Percentiles rank a stretch among this genome's conserved stretches.
Conservation (phyloP, 2,797 vertebrate genomes). For the Hydrolagus colliei region DNA sequence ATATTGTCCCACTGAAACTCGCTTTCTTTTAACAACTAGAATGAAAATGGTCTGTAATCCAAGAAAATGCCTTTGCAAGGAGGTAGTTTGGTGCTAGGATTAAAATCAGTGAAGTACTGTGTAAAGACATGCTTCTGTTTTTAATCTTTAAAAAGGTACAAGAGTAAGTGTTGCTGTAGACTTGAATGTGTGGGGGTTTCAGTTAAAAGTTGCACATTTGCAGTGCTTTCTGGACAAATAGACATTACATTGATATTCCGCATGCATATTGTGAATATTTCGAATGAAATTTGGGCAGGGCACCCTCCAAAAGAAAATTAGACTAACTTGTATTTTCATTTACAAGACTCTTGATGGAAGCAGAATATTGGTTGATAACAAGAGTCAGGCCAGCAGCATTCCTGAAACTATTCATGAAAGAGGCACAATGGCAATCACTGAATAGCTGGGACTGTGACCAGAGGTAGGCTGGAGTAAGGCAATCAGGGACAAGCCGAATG, state of each 20-base stretch:
- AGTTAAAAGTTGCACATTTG: not conserved
- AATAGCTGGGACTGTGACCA: not conserved
- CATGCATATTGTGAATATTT: not conserved
- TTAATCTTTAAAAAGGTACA: not conserved
- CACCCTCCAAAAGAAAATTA: not conserved
- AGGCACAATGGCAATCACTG: not conserved
- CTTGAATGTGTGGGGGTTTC: not conserved
- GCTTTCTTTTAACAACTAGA: slow-evolving; percentile 14
- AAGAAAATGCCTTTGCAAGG: slow-evolving; percentile 3
- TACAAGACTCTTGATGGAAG: too few relatives aligned
- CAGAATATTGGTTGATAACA: too few relatives aligned
- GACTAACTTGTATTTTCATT: not conserved
- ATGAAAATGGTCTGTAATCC: not conserved
- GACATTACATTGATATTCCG: not conserved
- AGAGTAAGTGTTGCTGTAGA: not conserved
- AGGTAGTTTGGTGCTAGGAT: not conserved
- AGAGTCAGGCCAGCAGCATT: not conserved
- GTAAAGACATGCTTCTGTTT: not conserved
- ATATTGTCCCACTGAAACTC: not conserved
- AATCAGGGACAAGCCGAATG: not conserved
- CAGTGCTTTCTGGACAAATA: not conserved
- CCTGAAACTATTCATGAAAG: not conserved
- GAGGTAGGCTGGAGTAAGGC: not conserved
- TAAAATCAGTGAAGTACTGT: not conserved
- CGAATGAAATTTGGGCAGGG: not conserved